phyloP scores from a whole-genome alignment of 1,140 invertebrate genomes.

The Tetragnatha versicolor region DNA sequence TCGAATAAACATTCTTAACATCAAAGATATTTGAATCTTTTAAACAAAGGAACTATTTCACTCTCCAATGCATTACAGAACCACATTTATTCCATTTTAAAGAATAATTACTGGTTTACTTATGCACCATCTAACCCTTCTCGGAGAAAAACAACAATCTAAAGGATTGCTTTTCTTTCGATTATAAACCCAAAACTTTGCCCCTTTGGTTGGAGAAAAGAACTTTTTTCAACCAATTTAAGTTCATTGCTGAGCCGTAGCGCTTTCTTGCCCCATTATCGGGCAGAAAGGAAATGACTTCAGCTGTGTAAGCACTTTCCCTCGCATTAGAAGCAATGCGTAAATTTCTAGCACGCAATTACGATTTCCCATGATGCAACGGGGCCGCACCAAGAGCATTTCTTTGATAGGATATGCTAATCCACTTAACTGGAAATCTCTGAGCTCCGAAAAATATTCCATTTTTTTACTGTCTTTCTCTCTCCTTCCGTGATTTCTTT shows the following conservation, averaged over 20 bases:
- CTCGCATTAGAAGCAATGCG: slow-evolving; percentile 17
- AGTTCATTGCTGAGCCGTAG: background rate
- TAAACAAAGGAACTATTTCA: no score
- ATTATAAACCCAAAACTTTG: no score
- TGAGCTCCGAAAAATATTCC: no score
- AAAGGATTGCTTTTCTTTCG: no score
- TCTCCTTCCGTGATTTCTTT: background rate
- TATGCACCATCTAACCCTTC: no score
- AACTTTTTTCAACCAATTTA: background rate
- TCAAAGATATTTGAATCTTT: no score
- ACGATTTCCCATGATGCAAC: background rate
- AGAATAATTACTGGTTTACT: no score
- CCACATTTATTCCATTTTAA: no score
- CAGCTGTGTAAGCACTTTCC: slow-evolving; percentile 29
- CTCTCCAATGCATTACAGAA: no score
- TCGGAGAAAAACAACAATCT: no score
- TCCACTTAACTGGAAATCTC: background rate
- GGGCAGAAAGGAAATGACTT: background rate
- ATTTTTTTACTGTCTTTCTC: background rate
- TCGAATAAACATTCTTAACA: no score
- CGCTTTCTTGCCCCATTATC: slow-evolving; percentile 21
- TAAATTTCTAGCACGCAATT: slow-evolving; percentile 19
- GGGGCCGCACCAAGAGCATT: background rate
- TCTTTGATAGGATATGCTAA: slow-evolving; percentile 23
- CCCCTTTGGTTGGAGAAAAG: no score